A percentile compares a stretch with the other conserved stretches of the same genome.
Evolutionary conservation across 2,113 vertebrate genomes (phyloP).

Genomic region (Notechis scutatus): DNA sequence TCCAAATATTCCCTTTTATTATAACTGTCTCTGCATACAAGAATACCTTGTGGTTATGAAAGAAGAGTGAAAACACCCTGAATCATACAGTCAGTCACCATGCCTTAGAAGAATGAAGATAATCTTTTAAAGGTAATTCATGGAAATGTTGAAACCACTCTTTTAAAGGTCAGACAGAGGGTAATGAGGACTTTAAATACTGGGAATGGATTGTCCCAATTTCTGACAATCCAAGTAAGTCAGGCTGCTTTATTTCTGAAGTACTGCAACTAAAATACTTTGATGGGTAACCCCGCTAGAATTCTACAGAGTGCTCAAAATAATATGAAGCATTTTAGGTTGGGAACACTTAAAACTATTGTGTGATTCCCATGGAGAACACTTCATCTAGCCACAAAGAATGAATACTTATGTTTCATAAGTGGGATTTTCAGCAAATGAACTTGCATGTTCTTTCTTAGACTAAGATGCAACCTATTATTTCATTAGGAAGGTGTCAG

Average conservation of each 20-base stretch:
- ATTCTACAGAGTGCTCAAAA: constrained; percentile 50
- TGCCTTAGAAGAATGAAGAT: constrained; percentile 56
- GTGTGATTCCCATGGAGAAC: constrained; percentile 25
- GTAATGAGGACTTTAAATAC: constrained; percentile 65
- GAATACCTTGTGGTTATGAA: constrained; percentile 54
- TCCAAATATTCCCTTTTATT: constrained; percentile 38
- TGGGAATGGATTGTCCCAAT: constrained; percentile 55
- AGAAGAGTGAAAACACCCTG: constrained; percentile 50
- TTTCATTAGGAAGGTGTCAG: constrained; percentile 61
- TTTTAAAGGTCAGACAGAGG: constrained; percentile 64
- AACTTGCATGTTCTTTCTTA: constrained; percentile 46
- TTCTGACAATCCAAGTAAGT: constrained; percentile 61
- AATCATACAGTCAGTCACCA: constrained; percentile 54
- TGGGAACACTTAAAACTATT: constrained; percentile 45
- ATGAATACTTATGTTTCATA: constrained; percentile 45
- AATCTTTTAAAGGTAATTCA: constrained; percentile 62
- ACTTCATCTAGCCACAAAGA: constrained; percentile 53
- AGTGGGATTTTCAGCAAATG: constrained; percentile 47
- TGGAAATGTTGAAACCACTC: constrained; percentile 48
- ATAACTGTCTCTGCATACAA: constrained; percentile 43
- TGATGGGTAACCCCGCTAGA: constrained; percentile 55
- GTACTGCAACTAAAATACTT: constrained; percentile 57
- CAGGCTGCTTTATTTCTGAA: constrained; percentile 60
- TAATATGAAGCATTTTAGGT: constrained; percentile 55
- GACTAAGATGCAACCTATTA: constrained; percentile 54